A percentile compares a stretch with the other conserved stretches of the same genome.
These are phyloP conservation scores for Molossus molossus DNA, from an alignment of 2,797 vertebrate species.

Conservation along the genomic window DNA sequence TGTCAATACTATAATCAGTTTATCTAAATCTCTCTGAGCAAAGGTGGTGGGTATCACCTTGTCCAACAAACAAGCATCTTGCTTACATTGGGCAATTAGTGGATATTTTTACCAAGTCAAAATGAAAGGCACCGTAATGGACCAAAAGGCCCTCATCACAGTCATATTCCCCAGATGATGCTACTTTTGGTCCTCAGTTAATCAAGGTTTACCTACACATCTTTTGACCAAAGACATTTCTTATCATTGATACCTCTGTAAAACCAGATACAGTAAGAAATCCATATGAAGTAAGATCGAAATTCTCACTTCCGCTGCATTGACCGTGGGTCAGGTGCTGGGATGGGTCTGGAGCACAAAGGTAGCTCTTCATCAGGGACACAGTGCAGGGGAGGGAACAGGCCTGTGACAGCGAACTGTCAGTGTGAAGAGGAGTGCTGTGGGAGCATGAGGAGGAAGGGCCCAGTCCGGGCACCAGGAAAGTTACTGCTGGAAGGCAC, in stretches of 20 bases:
- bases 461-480: not conserved
- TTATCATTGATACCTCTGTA: not conserved
- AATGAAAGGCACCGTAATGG: not conserved
- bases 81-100: not conserved
- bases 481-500: not conserved
- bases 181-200: not conserved
- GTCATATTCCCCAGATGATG: not conserved
- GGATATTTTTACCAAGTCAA: not conserved
- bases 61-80: not conserved
- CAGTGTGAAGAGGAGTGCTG: not conserved
- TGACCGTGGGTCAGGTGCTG: not conserved
- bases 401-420: not conserved
- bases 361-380: not conserved
- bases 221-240: not conserved
- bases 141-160: not conserved
- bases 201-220: not conserved
- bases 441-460: not conserved
- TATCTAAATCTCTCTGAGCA: conserved; percentile 70
- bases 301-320: not conserved
- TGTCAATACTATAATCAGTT: not conserved
- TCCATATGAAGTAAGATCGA: not conserved
- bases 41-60: conserved; percentile 43
- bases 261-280: conserved; percentile 1
- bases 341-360: not conserved
- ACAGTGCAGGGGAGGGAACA: not conserved